Evolutionary conservation across 2,113 vertebrate genomes (phyloP).

Genomic region (Grus americana): DNA sequence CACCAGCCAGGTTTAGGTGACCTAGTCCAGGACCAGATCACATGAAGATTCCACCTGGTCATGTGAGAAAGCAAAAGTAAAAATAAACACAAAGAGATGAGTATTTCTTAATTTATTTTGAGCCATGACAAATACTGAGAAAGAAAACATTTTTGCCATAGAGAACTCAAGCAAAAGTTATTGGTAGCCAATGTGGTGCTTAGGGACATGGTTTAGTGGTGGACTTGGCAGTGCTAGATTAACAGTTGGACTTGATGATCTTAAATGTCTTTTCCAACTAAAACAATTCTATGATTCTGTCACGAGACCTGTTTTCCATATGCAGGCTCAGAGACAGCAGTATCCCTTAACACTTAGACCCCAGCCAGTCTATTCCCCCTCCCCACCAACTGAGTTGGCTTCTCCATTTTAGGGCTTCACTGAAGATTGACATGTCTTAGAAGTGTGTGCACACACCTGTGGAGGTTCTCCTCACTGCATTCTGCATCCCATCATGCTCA

Average conservation of each 20-base stretch:
- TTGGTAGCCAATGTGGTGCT: not conserved
- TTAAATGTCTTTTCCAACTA: no score
- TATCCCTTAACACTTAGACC: not conserved
- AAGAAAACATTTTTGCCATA: not conserved
- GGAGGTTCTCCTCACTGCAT: not conserved
- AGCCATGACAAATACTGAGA: not conserved
- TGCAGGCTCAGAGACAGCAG: not conserved
- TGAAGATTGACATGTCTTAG: not conserved
- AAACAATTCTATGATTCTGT: not conserved
- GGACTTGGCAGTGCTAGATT: no score
- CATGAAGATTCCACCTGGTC: not conserved
- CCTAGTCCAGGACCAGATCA: not conserved
- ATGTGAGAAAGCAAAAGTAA: not conserved
- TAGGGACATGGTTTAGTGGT: no score
- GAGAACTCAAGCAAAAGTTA: not conserved
- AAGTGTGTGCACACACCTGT: not conserved
- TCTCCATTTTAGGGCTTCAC: not conserved
- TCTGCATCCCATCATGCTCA: not conserved
- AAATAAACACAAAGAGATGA: not conserved
- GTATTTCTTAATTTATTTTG: not conserved
- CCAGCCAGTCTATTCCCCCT: not conserved
- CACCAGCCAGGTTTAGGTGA: not conserved
- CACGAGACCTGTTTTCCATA: not conserved
- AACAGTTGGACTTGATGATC: no score
- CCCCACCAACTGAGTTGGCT: not conserved